Conservation (phyloP, 64 coral and sea anemone genomes). For the Montipora foliosa region DNA sequence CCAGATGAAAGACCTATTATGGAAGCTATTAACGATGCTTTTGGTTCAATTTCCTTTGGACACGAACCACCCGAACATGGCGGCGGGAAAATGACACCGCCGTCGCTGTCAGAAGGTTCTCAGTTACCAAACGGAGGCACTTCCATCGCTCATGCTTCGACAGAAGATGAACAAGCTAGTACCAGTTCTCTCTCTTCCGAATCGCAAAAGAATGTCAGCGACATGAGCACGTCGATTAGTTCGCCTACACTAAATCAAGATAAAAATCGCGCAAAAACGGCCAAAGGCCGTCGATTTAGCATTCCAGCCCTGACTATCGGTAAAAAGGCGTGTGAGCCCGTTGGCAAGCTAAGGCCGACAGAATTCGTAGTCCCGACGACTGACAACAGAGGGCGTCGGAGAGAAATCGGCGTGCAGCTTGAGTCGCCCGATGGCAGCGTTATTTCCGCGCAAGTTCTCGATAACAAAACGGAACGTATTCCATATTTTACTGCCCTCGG, state of each 20-base stretch:
- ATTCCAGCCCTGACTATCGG: constrained; percentile 62
- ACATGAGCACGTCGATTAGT: background rate
- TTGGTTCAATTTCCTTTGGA: constrained; percentile 65
- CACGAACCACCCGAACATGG: constrained; percentile 52
- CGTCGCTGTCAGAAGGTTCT: background rate
- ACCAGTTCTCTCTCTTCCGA: constrained; percentile 30
- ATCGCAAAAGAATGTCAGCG: constrained; percentile 2
- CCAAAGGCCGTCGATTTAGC: constrained; percentile 57
- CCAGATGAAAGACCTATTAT: constrained; percentile 72
- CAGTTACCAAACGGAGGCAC: constrained; percentile 16
- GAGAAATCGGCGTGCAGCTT: constrained; percentile 82
- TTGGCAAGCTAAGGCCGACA: constrained; percentile 64
- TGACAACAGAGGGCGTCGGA: constrained; percentile 71
- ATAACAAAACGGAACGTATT: constrained; percentile 97
- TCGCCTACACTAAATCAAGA: constrained; percentile 30
- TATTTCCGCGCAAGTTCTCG: constrained; percentile 89
- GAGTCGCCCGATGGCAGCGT: constrained; percentile 94
- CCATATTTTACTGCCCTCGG: constrained; percentile 95
- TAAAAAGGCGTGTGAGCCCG: constrained; percentile 70
- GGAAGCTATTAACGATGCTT: constrained; percentile 70
- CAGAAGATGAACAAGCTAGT: constrained; percentile 18
- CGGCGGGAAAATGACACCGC: background rate
- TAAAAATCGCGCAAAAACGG: constrained; percentile 56
- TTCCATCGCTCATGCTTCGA: background rate
- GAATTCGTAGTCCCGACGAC: constrained; percentile 74